A percentile compares a stretch with the other conserved stretches of the same genome.
Conservation (phyloP, 2,888 invertebrate genomes). For the Ryuthela nishihirai region DNA sequence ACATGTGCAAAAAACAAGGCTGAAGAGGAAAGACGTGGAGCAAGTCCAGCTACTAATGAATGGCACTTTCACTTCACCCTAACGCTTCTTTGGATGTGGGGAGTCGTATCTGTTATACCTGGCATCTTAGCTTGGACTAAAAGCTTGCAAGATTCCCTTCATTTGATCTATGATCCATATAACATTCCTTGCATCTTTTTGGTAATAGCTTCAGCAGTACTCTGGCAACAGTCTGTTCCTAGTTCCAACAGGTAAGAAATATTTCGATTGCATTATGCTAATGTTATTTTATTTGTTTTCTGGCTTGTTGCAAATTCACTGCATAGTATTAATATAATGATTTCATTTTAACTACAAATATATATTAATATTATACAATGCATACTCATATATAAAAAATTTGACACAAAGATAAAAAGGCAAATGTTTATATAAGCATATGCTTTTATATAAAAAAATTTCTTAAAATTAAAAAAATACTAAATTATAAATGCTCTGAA, state of each 20-base stretch:
- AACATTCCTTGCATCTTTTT: conserved; percentile 6
- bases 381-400: no score
- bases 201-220: conserved; percentile 3
- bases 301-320: no score
- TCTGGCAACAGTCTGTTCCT: conserved; percentile 21
- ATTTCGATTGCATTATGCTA: no score
- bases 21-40: conserved; percentile 25
- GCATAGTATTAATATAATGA: no score
- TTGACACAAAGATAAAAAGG: no score
- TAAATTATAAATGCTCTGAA: no score
- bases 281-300: no score
- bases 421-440: no score
- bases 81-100: conserved; percentile 3
- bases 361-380: no score
- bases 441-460: no score
- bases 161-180: conserved; percentile 16
- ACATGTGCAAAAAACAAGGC: conserved; percentile 7
- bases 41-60: conserved; percentile 5
- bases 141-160: conserved; percentile 5
- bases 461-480: no score
- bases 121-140: conserved; percentile 24
- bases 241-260: conserved; percentile 11
- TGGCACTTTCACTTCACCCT: conserved; percentile 23
- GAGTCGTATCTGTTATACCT: conserved; percentile 1
- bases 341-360: no score